phyloP scores from a whole-genome alignment of 1,140 invertebrate genomes.

The Maconellicoccus hirsutus region DNA sequence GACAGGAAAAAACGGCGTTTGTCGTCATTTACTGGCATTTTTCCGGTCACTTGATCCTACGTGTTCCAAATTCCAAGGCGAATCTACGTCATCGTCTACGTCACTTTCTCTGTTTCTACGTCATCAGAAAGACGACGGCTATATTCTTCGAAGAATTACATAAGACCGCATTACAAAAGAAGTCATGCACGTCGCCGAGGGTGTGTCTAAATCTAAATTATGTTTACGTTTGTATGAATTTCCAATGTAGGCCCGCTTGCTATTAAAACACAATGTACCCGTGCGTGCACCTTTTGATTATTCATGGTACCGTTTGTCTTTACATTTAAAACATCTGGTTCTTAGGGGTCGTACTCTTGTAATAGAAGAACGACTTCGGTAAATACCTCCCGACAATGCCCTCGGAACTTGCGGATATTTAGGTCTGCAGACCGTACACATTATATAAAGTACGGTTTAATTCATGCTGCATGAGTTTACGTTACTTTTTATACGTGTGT shows the following conservation, averaged over 20 bases:
- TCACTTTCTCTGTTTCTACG: background rate
- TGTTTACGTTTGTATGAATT: constrained; percentile 11
- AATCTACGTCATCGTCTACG: background rate
- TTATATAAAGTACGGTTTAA: background rate
- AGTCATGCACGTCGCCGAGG: no score
- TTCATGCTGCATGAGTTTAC: constrained; percentile 15
- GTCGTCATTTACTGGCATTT: no score
- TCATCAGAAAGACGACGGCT: background rate
- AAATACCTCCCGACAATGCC: constrained; percentile 13
- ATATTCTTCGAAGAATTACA: background rate
- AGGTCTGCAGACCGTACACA: no score
- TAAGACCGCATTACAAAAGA: background rate
- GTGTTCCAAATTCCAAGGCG: background rate
- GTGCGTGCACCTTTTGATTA: constrained; percentile 18
- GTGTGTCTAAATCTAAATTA: background rate
- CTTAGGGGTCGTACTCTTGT: constrained; percentile 3
- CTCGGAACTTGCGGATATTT: background rate
- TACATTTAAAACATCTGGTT: constrained; percentile 16
- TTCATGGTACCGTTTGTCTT: constrained; percentile 11
- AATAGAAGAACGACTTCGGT: background rate
- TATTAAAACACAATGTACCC: constrained; percentile 11
- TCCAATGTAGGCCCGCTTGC: background rate
- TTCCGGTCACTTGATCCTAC: no score
- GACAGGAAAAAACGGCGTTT: no score
- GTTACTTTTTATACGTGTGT: constrained; percentile 14